Percentiles rank a stretch among this genome's conserved stretches.
phyloP scores from a whole-genome alignment of 2,113 vertebrate genomes.

The Cepphus grylle region DNA sequence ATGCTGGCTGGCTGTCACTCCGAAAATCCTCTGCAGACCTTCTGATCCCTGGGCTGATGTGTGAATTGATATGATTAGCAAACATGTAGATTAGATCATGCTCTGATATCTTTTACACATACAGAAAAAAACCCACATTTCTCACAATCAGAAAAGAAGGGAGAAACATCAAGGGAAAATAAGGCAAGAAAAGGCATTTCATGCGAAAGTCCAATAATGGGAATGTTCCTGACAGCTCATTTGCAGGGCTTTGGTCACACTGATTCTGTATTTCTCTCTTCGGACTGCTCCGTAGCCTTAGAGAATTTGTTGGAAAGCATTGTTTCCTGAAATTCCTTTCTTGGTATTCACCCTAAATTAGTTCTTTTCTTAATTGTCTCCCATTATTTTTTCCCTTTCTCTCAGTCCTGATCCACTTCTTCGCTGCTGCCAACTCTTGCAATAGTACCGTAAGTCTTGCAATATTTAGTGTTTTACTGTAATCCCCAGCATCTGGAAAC shows the following conservation, averaged over 20 bases:
- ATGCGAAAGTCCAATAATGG: neutral
- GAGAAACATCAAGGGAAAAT: neutral
- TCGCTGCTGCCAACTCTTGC: conserved; percentile 1
- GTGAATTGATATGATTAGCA: neutral
- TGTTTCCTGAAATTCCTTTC: conserved; percentile 33
- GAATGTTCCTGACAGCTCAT: neutral
- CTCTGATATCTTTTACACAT: neutral
- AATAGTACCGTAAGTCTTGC: conserved; percentile 20
- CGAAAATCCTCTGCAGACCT: neutral
- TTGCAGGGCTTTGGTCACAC: neutral
- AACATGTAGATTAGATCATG: neutral
- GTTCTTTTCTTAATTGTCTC: conserved; percentile 11
- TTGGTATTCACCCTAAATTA: conserved; percentile 30
- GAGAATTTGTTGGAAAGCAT: conserved; percentile 9
- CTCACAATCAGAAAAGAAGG: neutral
- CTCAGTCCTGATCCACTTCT: neutral
- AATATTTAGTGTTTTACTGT: conserved; percentile 17
- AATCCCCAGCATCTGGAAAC: conserved; percentile 38
- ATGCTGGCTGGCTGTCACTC: neutral
- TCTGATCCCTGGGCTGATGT: neutral
- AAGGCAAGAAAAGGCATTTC: neutral
- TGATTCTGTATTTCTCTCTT: neutral
- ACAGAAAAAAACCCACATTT: neutral
- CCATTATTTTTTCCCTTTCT: neutral
- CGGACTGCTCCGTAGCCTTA: neutral